Evolutionary conservation across 2,797 vertebrate species (phyloP).

Genomic region (Sternotherus odoratus): DNA sequence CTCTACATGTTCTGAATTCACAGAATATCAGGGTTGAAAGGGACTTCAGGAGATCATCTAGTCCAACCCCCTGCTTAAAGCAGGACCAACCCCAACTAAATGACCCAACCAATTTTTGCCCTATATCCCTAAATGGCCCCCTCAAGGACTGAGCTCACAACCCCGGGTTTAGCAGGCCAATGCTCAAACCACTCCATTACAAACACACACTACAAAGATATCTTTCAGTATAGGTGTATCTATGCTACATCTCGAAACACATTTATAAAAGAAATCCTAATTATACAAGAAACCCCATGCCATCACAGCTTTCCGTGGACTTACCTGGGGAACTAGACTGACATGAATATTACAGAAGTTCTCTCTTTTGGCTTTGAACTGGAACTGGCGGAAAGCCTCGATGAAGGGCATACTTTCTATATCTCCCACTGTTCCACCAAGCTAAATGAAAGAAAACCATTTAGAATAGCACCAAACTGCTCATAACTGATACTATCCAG

Average conservation of each 20-base stretch:
- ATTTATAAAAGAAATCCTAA: background rate
- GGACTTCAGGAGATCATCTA: too few species aligned
- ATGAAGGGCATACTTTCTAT: constrained; percentile 99
- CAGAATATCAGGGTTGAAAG: too few species aligned
- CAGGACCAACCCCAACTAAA: too few species aligned
- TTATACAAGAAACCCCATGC: background rate
- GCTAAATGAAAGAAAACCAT: constrained; percentile 76
- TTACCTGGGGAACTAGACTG: constrained; percentile 95
- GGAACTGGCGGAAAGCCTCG: constrained; percentile 97
- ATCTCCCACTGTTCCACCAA: constrained; percentile 95
- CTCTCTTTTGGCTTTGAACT: constrained; percentile 95
- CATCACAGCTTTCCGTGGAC: background rate
- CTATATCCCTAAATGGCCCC: too few species aligned
- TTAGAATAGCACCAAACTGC: background rate
- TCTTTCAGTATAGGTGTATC: accelerated
- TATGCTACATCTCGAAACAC: background rate
- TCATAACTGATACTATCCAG: background rate
- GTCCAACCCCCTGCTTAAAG: too few species aligned
- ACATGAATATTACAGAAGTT: constrained; percentile 98
- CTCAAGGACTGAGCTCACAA: too few species aligned
- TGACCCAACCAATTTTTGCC: too few species aligned
- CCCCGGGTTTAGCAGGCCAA: too few species aligned
- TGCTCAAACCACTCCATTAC: background rate
- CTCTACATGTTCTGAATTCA: background rate
- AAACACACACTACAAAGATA: background rate